Base-by-base conservation (phyloP, 2,888 invertebrate genomes). In the Amaurobius ferox region DNA sequence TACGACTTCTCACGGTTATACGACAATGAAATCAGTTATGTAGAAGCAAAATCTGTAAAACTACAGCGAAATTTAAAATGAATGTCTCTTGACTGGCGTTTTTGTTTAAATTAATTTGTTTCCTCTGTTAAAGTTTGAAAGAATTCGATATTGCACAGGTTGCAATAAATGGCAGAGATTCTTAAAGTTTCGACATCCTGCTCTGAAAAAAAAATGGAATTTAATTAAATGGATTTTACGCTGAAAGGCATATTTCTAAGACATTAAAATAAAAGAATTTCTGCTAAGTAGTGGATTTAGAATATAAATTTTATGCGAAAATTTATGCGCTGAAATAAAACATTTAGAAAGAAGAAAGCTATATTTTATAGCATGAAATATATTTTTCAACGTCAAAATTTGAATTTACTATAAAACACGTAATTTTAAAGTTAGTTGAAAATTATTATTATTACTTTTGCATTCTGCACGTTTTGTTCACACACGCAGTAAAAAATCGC, bases 51-150 rank as follows among this genome's bases (percentile, higher is more conserved):
- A 7, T 9, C 9, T 35, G 9, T 55, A 23, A 55, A 55, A 55
- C 55, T n/a, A 23, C 55, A 23, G 3, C 1, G 55, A 23, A 55
- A 55, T 55, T 55, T 55, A 55, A 55, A 3, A 23, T 55, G 1
- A 55, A 23, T 23, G 5, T 23, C 23, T 55, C 23, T 55, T 23
- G 55, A 55, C 55, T 23, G 23, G 3, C 5, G 3, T 55, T 55
- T 55, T 55, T 23, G 23, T 55, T 55, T 23, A 55, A 55, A 55
- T 55, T 23, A 55, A 55, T 55, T 23, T 55, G 55, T 55, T 55
- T 55, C 55, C 23, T 55, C 16, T 7, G 16, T 16, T 44, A 1
- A 6, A 23, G 19, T 55, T 23, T n/a, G 5, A 55, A 55, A 55
- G 23, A 55, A 55, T 6, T 55, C 55, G 23, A 3, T 55, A 55